Base-by-base conservation (phyloP, 2,888 invertebrate species). In the Latrodectus elegans region DNA sequence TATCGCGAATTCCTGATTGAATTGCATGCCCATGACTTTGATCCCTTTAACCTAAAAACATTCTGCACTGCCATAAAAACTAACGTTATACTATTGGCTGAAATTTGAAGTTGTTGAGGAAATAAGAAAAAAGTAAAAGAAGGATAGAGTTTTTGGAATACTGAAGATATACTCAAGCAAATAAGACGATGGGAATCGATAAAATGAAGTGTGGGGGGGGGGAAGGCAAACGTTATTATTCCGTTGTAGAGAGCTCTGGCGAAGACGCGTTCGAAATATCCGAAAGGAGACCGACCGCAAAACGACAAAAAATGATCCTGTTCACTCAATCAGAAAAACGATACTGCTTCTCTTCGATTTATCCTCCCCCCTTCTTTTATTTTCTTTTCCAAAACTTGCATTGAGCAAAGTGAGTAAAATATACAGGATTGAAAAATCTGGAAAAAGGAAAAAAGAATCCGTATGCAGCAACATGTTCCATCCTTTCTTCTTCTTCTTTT, bases 281-380 rank as follows among this genome's bases (percentile, higher is more conserved):
- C 17, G 64, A 76, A 80, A 72, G 67, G 53, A 81, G 67, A 81
- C 67, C 15, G 26, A 68, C 81, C 81, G 38, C 81, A 80, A 72
- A 15, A 72, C 51, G 60, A n/a, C 72, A 72, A 15, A 74, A 73
- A 80, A 10, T 49, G 22, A 52, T 68, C 53, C 26, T 14, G 51
- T 52, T 68, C 77, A 14, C 68, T 77, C 77, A 68, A 22, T 77
- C 67, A 68, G 77, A 68, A 68, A 77, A 68, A 53, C 68, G 67
- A 68, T 51, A 53, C 51, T 22, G 52, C 68, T 77, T 49, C 65
- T 68, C 52, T 65, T 22, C 53, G 11, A 68, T 77, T 65, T 53
- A 55, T 60, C 12, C 6, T 68, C 67, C 11, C 38, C 6, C 38
- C 6, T 68, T 17, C 9, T 26, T 68, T 22, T 68, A n/a, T 22